Evolutionary conservation across 2,113 vertebrate genomes (phyloP), one percentile per base, ranked within the genome.

Genomic region (Macroglossus sobrinus): DNA sequence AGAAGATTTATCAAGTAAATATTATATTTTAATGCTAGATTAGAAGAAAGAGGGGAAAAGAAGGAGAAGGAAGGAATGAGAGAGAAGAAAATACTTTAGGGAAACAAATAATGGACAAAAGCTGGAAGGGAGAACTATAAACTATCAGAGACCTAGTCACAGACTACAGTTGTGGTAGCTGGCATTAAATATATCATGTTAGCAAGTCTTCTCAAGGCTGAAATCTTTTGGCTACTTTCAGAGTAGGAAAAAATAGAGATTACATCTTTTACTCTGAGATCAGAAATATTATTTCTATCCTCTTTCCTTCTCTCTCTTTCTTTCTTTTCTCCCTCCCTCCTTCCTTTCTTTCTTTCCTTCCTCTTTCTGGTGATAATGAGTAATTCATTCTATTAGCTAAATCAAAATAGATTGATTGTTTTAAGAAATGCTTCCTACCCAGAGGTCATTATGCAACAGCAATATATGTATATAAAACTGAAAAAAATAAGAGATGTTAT

Each of bases 281-380:
- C 24, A 69, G 10, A 45, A 78, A 38, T 80, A n/a, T 6, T 30
- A 13, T 61, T 66, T 84, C 16, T 45, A 5, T 19, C 21, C 22
- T 57, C 59, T 26, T 61, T 61, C 59, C 26, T 61, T 61, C n/a
- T 10, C 19, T 14, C 30, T 64, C 30, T 64, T 8, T 5, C 1
- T 22, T 40, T 22, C 14, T 26, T 7, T 43, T 2, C 0, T 22
- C 1, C n/a, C 24, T 69, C 12, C 7, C 47, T 40, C 7, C 5
- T 35, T 94, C 26, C n/a, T 24, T 88, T 16, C 55, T 2, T 38
- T 57, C 11, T 13, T 55, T 28, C 9, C n/a, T 84, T 38, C 12
- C 18, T 57, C 38, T 35, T 45, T 26, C 10, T 45, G 43, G 9
- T 66, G 86, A 74, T 40, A 68, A 69, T 40, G 47, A 75, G 14